A percentile compares a stretch with the other conserved stretches of the same genome.
phyloP scores from a whole-genome alignment of 2,888 invertebrate species.

The Mythimna albipuncta region DNA sequence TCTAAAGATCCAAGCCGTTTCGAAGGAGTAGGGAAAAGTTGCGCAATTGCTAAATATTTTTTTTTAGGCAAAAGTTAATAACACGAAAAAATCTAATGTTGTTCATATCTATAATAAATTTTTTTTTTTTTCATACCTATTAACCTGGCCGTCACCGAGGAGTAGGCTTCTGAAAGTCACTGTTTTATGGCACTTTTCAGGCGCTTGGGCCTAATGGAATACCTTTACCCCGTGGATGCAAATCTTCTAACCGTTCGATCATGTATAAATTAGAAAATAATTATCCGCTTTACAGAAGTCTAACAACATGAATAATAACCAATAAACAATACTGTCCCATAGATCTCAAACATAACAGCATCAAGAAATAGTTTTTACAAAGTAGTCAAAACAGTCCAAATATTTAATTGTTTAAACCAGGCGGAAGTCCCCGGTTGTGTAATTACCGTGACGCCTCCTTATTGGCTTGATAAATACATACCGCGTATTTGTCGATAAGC shows the following conservation, averaged over 20 bases:
- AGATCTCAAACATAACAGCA: background rate
- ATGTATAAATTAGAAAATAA: background rate
- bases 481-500: constrained; percentile 23
- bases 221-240: background rate
- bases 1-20: too few relatives aligned
- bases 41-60: too few relatives aligned
- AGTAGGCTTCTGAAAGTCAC: too few relatives aligned
- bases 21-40: too few relatives aligned
- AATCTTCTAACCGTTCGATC: background rate
- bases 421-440: background rate
- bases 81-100: too few relatives aligned
- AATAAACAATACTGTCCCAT: background rate
- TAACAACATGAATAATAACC: background rate
- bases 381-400: background rate
- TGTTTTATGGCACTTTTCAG: too few relatives aligned
- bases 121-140: too few relatives aligned
- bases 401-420: too few relatives aligned
- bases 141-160: too few relatives aligned
- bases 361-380: background rate
- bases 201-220: too few relatives aligned
- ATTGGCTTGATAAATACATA: constrained; percentile 16
- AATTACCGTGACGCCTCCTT: constrained; percentile 12
- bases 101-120: too few relatives aligned
- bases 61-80: too few relatives aligned
- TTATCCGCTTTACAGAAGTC: background rate